phyloP scores from a whole-genome alignment of 2,888 invertebrate species.

The Drosophila mercatorum region DNA sequence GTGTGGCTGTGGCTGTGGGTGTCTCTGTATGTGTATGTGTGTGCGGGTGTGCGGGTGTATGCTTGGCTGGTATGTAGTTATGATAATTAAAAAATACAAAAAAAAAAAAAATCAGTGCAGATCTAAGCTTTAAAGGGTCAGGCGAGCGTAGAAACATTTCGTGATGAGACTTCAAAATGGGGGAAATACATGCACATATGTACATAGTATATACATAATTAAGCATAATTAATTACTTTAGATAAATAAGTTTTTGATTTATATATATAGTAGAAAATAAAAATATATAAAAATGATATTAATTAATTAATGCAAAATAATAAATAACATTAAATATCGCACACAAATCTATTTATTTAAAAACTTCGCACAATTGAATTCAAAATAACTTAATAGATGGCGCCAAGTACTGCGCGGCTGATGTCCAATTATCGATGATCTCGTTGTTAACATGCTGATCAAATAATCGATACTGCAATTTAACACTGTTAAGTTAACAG shows the following conservation, averaged over 20 bases:
- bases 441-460: background rate
- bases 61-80: conserved; percentile 62
- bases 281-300: background rate
- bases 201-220: background rate
- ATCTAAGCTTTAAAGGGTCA: conserved; percentile 13
- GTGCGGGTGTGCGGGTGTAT: conserved; percentile 15
- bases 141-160: conserved; percentile 7
- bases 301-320: background rate
- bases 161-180: conserved; percentile 17
- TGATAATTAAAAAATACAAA: conserved; percentile 73
- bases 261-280: background rate
- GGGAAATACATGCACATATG: background rate
- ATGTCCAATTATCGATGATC: background rate
- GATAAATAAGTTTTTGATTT: background rate
- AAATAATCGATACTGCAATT: background rate
- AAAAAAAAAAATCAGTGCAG: conserved; percentile 61
- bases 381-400: background rate
- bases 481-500: background rate
- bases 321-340: background rate
- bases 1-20: background rate
- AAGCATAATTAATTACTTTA: background rate
- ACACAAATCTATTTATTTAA: background rate
- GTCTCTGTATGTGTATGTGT: conserved; percentile 26
- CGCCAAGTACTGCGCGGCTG: background rate
- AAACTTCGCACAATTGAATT: background rate